Evolutionary conservation across 2,113 vertebrate genomes (phyloP).

Genomic region (Benthochromis sp.): DNA sequence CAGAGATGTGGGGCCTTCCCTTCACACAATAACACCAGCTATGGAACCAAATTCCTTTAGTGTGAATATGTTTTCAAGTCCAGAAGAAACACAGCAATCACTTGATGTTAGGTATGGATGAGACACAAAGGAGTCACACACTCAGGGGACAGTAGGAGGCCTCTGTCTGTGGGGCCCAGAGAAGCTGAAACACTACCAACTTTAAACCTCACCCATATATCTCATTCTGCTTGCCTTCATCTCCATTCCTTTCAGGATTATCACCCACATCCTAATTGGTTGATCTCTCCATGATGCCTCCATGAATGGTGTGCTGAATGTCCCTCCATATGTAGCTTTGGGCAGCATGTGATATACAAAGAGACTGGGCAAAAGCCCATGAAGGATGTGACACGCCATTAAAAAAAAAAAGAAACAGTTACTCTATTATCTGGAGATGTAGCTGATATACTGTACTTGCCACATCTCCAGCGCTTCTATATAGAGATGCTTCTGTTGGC

Average conservation of each 20-base stretch:
- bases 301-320: conserved; percentile 4
- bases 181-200: conserved; percentile 1
- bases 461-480: background rate
- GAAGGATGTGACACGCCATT: conserved; percentile 1
- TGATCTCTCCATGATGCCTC: background rate
- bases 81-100: background rate
- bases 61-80: conserved; percentile 30
- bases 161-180: conserved; percentile 35
- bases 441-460: conserved; percentile 6
- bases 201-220: conserved; percentile 31
- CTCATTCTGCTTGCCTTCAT: conserved; percentile 20
- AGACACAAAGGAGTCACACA: conserved; percentile 41
- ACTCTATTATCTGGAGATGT: conserved; percentile 30
- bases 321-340: background rate
- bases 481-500: conserved; percentile 28
- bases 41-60: conserved; percentile 22
- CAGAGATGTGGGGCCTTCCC: background rate
- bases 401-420: conserved; percentile 21
- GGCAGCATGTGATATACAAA: conserved; percentile 5
- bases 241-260: conserved; percentile 52
- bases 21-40: conserved; percentile 5
- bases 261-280: conserved; percentile 35
- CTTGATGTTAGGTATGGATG: conserved; percentile 22
- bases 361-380: background rate
- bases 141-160: conserved; percentile 32